Conservation (phyloP, 2,888 invertebrate genomes). For the Aspidiotus rigidus region DNA sequence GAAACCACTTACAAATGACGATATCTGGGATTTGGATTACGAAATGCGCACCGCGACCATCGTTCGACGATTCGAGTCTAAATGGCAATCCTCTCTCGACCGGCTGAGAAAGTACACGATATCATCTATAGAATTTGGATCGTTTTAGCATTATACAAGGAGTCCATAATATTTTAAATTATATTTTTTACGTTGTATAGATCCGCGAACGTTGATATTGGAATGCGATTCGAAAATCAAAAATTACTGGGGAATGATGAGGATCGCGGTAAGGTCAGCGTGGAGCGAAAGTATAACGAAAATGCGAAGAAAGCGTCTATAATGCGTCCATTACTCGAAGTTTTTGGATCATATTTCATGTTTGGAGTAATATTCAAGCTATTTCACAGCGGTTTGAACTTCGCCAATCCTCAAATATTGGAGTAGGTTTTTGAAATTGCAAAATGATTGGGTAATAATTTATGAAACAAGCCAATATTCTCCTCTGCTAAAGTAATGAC, state of each 20-base stretch:
- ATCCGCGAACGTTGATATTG: slow-evolving; percentile 10
- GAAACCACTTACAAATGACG: slow-evolving; percentile 66
- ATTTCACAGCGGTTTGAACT: slow-evolving; percentile 71
- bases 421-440: slow-evolving; percentile 50
- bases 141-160: not conserved
- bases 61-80: slow-evolving; percentile 70
- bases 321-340: slow-evolving; percentile 69
- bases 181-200: slow-evolving; percentile 10
- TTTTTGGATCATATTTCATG: slow-evolving; percentile 78
- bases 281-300: slow-evolving; percentile 14
- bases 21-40: slow-evolving; percentile 84
- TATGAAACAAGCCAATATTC: no score
- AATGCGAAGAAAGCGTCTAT: slow-evolving; percentile 56
- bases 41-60: slow-evolving; percentile 70
- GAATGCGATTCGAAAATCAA: slow-evolving; percentile 10
- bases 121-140: no score
- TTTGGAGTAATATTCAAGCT: slow-evolving; percentile 78
- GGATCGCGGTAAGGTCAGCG: not conserved
- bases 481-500: no score
- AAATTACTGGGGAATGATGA: slow-evolving; percentile 9
- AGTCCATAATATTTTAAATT: not conserved
- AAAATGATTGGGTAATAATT: no score
- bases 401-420: slow-evolving; percentile 80
- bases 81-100: slow-evolving; percentile 59
- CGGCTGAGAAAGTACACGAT: slow-evolving; percentile 12